Base-by-base conservation (phyloP, 37 sponge, comb jelly and placozoan species). In the Spongilla lacustris region DNA sequence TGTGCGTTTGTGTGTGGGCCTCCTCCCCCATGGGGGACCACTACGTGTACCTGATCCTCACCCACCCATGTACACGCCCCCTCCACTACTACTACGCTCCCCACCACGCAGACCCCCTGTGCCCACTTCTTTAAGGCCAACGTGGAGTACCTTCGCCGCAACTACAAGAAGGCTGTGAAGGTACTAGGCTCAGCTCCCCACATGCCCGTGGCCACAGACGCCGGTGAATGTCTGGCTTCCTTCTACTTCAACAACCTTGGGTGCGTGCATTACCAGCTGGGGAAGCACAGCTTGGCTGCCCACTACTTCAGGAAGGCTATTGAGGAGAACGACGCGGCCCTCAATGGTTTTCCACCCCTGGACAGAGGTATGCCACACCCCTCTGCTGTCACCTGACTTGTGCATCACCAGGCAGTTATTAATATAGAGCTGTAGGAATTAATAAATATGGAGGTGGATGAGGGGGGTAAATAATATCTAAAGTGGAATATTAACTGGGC, bases 191-290 rank as follows among this genome's bases (percentile, higher is more conserved):
- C 93, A 0, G 88, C 96, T 4, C 96, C 96, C 31, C 89, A 92
- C 81, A 87, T 85, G 58, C 97, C 97, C 41, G 41, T 88, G 13
- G 91, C 92, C 26, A 88, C 92, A 19, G 93, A 92, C 1, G 69
- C 91, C 29, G 95, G 97, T 4, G 96, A 98, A 74, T 94, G 97
- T 67, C 89, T 98, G 12, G 90, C 89, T 48, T 92, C 98, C 22
- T 89, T 91, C 78, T 88, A 89, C 85, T 99, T 92, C 92, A 97
- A 97, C 89, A 92, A 95, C 85, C 76, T 99, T n/a, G 99, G 93
- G 35, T 96, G 99, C 72, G 75, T 95, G 35, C 96, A 99, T 80
- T 84, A 67, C 75, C 86, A 91, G 71, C 88, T 99, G 91, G 91
- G 90, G 37, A 89, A 92, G 69, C 90, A 97, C 86, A 86, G 83